phyloP scores from a whole-genome alignment of 2,888 invertebrate genomes.

The Mythimna ferrago region DNA sequence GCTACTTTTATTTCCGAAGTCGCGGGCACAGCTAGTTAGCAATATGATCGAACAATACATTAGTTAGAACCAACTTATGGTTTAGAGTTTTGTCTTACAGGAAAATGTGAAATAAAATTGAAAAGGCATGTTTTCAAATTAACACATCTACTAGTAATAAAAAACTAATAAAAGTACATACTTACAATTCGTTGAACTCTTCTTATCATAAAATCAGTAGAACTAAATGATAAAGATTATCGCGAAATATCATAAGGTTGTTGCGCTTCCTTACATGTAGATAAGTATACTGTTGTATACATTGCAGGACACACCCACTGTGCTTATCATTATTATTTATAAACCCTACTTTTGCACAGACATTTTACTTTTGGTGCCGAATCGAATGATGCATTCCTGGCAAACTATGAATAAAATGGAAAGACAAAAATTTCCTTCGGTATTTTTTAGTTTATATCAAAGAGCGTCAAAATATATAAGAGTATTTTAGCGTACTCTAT shows the following conservation, averaged over 20 bases:
- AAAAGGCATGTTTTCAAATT: not conserved
- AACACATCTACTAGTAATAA: too few relatives aligned
- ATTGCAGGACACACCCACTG: not conserved
- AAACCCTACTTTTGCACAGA: too few relatives aligned
- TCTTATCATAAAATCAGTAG: constrained; percentile 18
- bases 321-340: not conserved
- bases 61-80: too few relatives aligned
- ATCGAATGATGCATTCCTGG: too few relatives aligned
- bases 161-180: not conserved
- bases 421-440: too few relatives aligned
- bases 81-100: not conserved
- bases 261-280: constrained; percentile 35
- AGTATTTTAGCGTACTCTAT: too few relatives aligned
- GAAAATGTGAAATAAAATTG: not conserved
- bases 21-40: too few relatives aligned
- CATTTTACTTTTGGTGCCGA: too few relatives aligned
- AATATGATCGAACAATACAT: not conserved
- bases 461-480: too few relatives aligned
- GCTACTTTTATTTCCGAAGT: too few relatives aligned
- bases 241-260: constrained; percentile 12
- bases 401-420: too few relatives aligned
- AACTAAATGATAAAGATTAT: constrained; percentile 42
- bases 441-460: too few relatives aligned
- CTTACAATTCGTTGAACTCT: constrained; percentile 44
- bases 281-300: constrained; percentile 2